phyloP scores from a whole-genome alignment of 2,113 vertebrate genomes.

The Leptosomus discolor region DNA sequence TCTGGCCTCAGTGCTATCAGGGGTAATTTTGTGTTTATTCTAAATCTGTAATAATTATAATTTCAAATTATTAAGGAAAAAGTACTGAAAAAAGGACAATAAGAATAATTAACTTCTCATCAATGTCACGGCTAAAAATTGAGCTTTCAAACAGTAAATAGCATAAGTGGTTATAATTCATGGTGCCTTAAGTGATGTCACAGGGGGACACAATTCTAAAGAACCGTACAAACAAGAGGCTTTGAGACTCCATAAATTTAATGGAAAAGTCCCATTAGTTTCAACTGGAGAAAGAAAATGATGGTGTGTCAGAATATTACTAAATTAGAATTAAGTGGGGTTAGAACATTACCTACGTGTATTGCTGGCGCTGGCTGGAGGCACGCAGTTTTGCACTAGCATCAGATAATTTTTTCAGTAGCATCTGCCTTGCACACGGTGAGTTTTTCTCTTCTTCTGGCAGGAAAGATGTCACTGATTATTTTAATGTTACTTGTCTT shows the following conservation, averaged over 20 bases:
- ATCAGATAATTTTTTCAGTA: not conserved
- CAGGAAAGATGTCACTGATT: not conserved
- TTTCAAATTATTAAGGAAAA: not conserved
- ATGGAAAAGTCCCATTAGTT: not conserved
- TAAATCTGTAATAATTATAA: not conserved
- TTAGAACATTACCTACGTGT: not conserved
- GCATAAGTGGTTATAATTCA: not conserved
- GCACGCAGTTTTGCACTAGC: not conserved
- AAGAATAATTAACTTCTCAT: not conserved
- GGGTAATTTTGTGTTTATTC: not conserved
- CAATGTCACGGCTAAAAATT: not conserved
- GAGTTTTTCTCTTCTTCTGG: not conserved
- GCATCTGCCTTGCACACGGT: accelerated
- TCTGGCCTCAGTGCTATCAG: not conserved
- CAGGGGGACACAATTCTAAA: not conserved
- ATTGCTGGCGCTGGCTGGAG: not conserved
- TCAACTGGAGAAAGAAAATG: not conserved
- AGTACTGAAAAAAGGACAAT: not conserved
- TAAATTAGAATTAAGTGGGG: not conserved
- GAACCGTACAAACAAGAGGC: not conserved
- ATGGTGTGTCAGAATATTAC: not conserved
- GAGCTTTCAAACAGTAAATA: not conserved
- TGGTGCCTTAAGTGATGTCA: not conserved
- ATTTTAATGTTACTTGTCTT: not conserved
- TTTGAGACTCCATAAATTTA: not conserved